Conservation (phyloP, 2,888 invertebrate genomes). For the Dasysyrphus albostriatus region DNA sequence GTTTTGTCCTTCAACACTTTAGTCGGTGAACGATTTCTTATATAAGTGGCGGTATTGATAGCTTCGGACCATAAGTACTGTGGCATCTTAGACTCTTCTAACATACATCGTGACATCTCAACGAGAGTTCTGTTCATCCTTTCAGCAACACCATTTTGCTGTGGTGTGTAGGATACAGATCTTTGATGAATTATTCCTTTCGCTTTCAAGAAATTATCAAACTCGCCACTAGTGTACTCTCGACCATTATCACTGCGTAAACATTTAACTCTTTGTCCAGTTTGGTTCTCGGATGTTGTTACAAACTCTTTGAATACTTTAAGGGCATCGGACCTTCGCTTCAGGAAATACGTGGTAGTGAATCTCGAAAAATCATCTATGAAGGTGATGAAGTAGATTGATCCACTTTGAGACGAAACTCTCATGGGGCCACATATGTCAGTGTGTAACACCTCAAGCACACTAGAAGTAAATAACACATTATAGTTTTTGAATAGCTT, state of each 20-base stretch:
- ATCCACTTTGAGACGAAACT: constrained; percentile 19
- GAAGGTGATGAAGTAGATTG: constrained; percentile 27
- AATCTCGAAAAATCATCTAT: too few species aligned
- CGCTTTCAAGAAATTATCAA: constrained; percentile 51
- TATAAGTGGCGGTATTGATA: constrained; percentile 70
- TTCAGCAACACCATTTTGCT: constrained; percentile 76
- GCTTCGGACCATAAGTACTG: constrained; percentile 75
- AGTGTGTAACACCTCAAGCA: constrained; percentile 43
- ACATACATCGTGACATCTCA: constrained; percentile 74
- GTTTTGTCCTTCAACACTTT: constrained; percentile 58
- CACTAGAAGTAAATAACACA: constrained; percentile 26
- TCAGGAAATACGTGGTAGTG: constrained; percentile 35
- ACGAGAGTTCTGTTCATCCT: constrained; percentile 72
- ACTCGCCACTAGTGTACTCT: constrained; percentile 50
- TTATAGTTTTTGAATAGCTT: constrained; percentile 28
- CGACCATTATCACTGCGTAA: constrained; percentile 42
- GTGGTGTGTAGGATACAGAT: constrained; percentile 67
- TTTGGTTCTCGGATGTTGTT: constrained; percentile 35
- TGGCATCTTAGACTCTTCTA: constrained; percentile 52
- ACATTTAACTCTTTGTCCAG: constrained; percentile 38
- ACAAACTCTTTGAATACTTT: constrained; percentile 51
- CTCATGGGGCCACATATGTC: background rate
- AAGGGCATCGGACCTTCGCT: constrained; percentile 43
- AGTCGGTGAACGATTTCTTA: constrained; percentile 70
- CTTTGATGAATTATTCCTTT: constrained; percentile 72